phyloP scores from a whole-genome alignment of 2,113 vertebrate genomes.

The Hemiprocne comata region DNA sequence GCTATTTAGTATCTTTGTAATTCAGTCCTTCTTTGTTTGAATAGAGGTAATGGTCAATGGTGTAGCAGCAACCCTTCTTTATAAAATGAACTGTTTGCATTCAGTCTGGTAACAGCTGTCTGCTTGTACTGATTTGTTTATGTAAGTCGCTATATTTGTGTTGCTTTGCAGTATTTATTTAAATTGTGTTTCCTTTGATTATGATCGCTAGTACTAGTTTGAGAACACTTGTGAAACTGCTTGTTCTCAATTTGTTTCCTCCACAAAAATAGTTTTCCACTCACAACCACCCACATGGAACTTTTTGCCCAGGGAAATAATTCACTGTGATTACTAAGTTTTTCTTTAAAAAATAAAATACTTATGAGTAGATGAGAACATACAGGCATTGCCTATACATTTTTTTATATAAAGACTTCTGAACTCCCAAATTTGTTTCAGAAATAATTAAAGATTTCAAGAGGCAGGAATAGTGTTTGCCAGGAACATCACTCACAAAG shows the following conservation, averaged over 20 bases:
- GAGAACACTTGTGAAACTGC: background rate
- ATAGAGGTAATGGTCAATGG: background rate
- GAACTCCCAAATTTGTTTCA: background rate
- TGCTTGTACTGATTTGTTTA: slow-evolving; percentile 6
- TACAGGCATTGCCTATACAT: background rate
- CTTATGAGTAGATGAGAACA: background rate
- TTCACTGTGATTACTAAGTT: background rate
- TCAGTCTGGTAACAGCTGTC: background rate
- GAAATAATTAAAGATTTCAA: background rate
- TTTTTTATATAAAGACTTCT: background rate
- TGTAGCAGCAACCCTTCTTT: background rate
- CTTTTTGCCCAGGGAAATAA: slow-evolving; percentile 17
- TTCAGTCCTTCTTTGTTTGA: background rate
- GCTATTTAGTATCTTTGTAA: background rate
- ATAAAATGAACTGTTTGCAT: background rate
- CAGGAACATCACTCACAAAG: background rate
- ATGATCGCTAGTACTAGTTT: background rate
- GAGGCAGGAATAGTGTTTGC: background rate
- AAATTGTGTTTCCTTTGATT: background rate
- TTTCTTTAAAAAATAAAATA: background rate
- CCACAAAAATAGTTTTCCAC: background rate
- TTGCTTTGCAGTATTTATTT: background rate
- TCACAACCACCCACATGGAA: background rate
- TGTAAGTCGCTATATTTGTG: background rate
- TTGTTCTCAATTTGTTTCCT: slow-evolving; percentile 25